These are phyloP conservation scores for Martes martes DNA, from an alignment of 2,113 vertebrate species.

Conservation along the genomic window DNA sequence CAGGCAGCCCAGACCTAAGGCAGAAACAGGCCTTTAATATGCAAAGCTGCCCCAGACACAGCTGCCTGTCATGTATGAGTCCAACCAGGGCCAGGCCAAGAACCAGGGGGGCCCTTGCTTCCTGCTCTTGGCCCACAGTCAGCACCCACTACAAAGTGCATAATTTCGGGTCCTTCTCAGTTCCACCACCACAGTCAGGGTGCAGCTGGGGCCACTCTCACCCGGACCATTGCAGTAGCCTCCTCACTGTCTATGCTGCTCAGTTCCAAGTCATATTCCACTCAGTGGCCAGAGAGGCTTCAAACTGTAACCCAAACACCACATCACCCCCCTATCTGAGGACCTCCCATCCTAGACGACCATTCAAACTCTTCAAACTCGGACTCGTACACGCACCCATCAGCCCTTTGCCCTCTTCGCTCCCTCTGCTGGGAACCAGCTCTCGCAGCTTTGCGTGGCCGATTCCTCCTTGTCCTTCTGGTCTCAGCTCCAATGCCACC, in stretches of 20 bases:
- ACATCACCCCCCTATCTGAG: background rate
- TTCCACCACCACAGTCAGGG: background rate
- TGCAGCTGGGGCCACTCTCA: rapidly evolving
- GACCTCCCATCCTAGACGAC: background rate
- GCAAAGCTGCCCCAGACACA: background rate
- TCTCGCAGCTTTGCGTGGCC: background rate
- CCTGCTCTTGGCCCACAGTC: background rate
- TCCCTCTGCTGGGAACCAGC: background rate
- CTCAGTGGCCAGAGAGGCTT: background rate
- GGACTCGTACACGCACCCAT: background rate
- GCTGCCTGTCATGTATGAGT: background rate
- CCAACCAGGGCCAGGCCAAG: background rate
- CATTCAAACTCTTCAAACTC: background rate
- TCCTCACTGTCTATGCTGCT: background rate
- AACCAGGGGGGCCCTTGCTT: background rate
- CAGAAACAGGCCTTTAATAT: background rate
- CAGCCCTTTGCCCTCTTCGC: background rate
- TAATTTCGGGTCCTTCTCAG: background rate
- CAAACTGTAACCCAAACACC: background rate
- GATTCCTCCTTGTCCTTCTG: background rate
- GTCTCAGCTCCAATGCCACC: background rate
- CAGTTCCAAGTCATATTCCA: background rate
- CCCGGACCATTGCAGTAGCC: background rate
- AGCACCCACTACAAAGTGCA: rapidly evolving
- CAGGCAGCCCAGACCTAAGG: background rate